Evolutionary conservation across 2,113 vertebrate species (phyloP), one percentile per base, ranked within the genome.

Genomic region (Glaucomys volans): DNA sequence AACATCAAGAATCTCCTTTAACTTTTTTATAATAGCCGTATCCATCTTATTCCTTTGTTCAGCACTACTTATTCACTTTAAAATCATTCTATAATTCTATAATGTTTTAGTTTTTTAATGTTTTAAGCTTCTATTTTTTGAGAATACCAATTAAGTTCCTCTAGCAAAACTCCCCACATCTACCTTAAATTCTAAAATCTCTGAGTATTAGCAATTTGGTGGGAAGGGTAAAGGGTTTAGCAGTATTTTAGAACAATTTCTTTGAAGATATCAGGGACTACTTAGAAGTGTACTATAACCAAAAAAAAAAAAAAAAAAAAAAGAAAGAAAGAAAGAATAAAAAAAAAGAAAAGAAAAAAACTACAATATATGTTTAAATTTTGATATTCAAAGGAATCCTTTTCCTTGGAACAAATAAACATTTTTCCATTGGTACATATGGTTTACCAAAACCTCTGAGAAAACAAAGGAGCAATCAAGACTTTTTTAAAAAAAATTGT

Each of bases 381-480:
- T 67, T 67, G 13, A 96, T 94, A 40, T 40, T 62, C 50, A 92
- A 94, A 94, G 59, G 7, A 47, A 8, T 67, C 4, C 2, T 87
- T 95, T 75, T 14, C 52, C n/a, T 80, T 67, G 20, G 11, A 86
- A 64, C n/a, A 69, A 62, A 85, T n/a, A 17, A 67, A 26, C 47
- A 64, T 91, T 67, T 54, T 81, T 91, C 22, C 32, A 76, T 1
- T 71, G 40, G 14, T 47, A 67, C 35, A 72, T 32, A 6, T 64
- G 18, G 22, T 80, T 93, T 72, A 44, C 47, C 81, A 40, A 87
- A 91, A 77, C 66, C 24, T 24, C 24, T 35, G 77, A 80, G 76
- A 81, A 96, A 90, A 92, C 71, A 86, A 92, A 92, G 20, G 35
- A 90, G 30, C 24, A 62, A 17, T 75, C 8, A 59, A 79, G 35